Conservation (phyloP, 2,888 invertebrate species). For the Diabrotica balteata region DNA sequence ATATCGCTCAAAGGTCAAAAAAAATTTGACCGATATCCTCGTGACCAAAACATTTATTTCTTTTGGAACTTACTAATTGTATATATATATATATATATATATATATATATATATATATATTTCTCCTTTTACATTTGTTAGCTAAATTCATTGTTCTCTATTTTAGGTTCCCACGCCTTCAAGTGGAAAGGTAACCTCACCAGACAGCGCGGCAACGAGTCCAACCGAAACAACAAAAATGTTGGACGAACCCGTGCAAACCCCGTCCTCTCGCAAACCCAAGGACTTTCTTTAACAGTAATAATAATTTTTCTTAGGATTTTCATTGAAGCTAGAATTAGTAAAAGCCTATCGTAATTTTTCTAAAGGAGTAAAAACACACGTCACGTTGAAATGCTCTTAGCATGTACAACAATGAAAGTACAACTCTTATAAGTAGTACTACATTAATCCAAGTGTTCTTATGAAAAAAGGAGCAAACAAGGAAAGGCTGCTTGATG, state of each 20-base stretch:
- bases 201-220: conserved; percentile 60
- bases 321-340: conserved; percentile 19
- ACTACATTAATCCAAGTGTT: conserved; percentile 14
- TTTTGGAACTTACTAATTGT: too few relatives aligned
- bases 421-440: conserved; percentile 17
- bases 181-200: conserved; percentile 53
- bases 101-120: too few relatives aligned
- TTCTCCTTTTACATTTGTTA: too few relatives aligned
- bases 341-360: conserved; percentile 13
- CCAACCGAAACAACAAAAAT: conserved; percentile 67
- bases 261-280: conserved; percentile 59
- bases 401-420: conserved; percentile 7
- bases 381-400: conserved; percentile 13
- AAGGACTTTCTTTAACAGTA: conserved; percentile 57
- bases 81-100: too few relatives aligned
- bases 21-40: too few relatives aligned
- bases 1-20: too few relatives aligned
- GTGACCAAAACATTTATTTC: too few relatives aligned
- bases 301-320: conserved; percentile 18
- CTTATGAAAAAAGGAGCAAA: conserved; percentile 6
- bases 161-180: conserved; percentile 50
- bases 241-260: conserved; percentile 59
- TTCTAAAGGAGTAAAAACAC: conserved; percentile 8
- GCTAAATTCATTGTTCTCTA: not conserved
- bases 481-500: conserved; percentile 7